These are phyloP conservation scores for Oophaga pumilio DNA, from an alignment of 2,113 vertebrate species.

Conservation along the genomic window DNA sequence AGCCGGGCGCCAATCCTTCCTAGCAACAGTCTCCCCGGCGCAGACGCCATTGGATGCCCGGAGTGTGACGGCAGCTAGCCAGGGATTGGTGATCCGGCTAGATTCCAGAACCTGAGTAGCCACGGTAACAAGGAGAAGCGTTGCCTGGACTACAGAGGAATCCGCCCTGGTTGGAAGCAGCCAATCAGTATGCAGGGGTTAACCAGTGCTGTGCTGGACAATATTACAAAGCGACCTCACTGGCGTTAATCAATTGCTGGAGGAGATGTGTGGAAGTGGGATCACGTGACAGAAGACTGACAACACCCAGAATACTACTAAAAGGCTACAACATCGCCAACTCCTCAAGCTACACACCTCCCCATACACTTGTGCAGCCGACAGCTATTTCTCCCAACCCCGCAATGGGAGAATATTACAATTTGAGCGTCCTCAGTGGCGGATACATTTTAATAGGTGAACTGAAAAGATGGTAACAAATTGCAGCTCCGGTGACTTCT, in stretches of 20 bases:
- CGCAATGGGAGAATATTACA: no score
- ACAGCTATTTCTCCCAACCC: no score
- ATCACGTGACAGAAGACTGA: no score
- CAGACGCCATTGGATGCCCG: constrained; percentile 19
- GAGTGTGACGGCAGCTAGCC: background rate
- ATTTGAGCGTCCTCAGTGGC: no score
- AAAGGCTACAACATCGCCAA: no score
- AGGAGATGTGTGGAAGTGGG: background rate
- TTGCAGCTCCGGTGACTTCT: no score
- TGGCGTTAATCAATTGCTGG: background rate
- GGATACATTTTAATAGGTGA: no score
- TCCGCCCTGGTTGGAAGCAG: background rate
- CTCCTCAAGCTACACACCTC: no score
- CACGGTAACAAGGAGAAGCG: constrained; percentile 54
- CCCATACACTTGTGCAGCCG: no score
- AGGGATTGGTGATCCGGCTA: background rate
- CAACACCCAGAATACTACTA: no score
- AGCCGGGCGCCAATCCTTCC: background rate
- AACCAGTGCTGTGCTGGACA: background rate
- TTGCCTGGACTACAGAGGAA: constrained; percentile 18
- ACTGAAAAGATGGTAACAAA: no score
- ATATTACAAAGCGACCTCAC: background rate
- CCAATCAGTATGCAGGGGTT: constrained; percentile 9
- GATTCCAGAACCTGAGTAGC: constrained; percentile 43
- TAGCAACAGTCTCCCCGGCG: background rate